phyloP scores from a whole-genome alignment of 2,113 vertebrate genomes.

The Cavia aperea region DNA sequence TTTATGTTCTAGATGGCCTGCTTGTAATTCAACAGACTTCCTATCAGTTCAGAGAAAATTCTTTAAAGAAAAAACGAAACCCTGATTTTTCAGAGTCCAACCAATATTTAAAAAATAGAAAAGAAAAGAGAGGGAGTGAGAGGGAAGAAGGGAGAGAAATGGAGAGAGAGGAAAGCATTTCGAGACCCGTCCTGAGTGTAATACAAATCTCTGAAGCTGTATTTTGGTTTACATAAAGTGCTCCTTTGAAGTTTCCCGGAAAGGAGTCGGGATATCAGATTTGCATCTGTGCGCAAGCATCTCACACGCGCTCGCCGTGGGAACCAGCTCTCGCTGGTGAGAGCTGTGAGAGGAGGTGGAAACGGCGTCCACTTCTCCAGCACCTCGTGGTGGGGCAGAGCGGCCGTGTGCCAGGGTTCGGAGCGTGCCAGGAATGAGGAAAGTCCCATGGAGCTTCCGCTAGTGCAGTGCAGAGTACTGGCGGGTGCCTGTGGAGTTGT shows the following conservation, averaged over 20 bases:
- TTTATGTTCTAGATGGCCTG: not conserved
- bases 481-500: not conserved
- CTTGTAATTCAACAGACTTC: not conserved
- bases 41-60: not conserved
- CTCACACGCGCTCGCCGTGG: not conserved
- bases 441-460: rapidly evolving
- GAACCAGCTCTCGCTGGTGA: rapidly evolving
- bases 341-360: not conserved
- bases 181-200: not conserved
- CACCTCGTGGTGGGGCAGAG: not conserved
- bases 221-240: not conserved
- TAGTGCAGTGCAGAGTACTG: not conserved
- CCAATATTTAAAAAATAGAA: not conserved
- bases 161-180: not conserved
- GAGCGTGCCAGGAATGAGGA: slow-evolving; percentile 33
- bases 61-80: not conserved
- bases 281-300: not conserved
- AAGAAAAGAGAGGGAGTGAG: not conserved
- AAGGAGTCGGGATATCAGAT: not conserved
- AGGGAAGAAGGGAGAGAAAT: too few species aligned
- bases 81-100: not conserved
- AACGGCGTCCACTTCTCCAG: not conserved
- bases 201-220: not conserved
- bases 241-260: not conserved
- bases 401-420: not conserved